phyloP scores from a whole-genome alignment of 1,140 invertebrate genomes.

The Myzus persicae region DNA sequence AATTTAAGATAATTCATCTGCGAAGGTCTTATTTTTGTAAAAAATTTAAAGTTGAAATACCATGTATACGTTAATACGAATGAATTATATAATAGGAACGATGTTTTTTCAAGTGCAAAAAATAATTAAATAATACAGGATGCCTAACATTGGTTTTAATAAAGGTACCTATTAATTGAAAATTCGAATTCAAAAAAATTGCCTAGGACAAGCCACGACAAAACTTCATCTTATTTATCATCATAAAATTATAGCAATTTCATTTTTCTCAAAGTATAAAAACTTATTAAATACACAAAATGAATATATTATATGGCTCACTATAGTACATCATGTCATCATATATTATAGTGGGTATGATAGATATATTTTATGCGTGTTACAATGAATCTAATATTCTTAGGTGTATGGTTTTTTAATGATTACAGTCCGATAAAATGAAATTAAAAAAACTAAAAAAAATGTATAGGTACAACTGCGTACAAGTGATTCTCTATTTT shows the following conservation, averaged over 20 bases:
- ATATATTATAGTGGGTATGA: background rate
- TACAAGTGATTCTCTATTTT: too few relatives aligned
- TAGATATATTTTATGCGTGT: background rate
- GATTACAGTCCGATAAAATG: too few relatives aligned
- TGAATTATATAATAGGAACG: background rate
- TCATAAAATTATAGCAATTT: too few relatives aligned
- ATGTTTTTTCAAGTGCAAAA: background rate
- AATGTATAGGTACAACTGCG: too few relatives aligned
- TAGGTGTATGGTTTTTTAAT: too few relatives aligned
- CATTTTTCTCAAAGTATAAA: too few relatives aligned
- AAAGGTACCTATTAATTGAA: background rate
- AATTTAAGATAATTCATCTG: background rate
- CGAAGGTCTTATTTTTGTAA: background rate
- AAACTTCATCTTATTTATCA: too few relatives aligned
- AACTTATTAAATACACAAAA: too few relatives aligned
- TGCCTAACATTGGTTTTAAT: background rate
- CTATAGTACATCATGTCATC: background rate
- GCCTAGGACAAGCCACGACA: too few relatives aligned
- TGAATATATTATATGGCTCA: too few relatives aligned
- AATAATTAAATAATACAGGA: background rate
- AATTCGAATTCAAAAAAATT: background rate
- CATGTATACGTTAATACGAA: background rate
- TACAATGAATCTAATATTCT: background rate
- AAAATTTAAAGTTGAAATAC: background rate
- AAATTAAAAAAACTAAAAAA: too few relatives aligned